Evolutionary conservation across 2,113 vertebrate species (phyloP), one percentile per base, ranked within the genome.

Genomic region (Pantherophis guttatus): DNA sequence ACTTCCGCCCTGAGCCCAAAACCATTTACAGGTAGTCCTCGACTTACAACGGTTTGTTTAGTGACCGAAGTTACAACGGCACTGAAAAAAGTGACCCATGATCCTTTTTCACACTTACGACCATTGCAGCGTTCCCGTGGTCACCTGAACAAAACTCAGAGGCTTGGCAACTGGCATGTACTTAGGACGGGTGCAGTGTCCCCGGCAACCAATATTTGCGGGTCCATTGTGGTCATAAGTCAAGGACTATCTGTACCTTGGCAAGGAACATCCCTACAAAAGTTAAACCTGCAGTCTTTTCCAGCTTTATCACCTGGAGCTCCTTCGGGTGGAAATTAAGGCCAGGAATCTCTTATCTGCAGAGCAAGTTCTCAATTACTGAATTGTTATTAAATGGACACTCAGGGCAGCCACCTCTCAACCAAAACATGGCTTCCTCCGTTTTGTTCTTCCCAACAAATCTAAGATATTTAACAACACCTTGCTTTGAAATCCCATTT

Each of bases 41-140:
- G 23, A 70, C 11, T n/a, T 70, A n/a, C 26, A n/a, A n/a, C 29
- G 4, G 3, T 70, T 70, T 4, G 29, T n/a, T 65, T 65, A 65
- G 12, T 65, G 62, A 65, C 62, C 0, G 0, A 65, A 65, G 29
- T 65, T 65, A n/a, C 10, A n/a, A 3, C 1, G 26, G 10, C 26
- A 65, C 5, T 29, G 58, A 65, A 65, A 65, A 65, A 65, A 65
- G 10, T 0, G 3, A 29, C 59, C 3, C 11, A 29, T 4, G 26
- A 8, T 29, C 59, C 26, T 29, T 65, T 65, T 65, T 29, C 59
- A 65, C 59, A 11, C 59, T 29, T 26, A 62, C 0, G 3, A 4
- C 59, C 9, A 0, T 4, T 11, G 24, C 24, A 62, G 59, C 3
- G 3, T 65, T 1, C 26, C 24, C 0, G 10, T 0, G 26, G 11